Percentiles rank a stretch among this genome's conserved stretches.
These are phyloP conservation scores for Bellardia bayeri DNA, from an alignment of 2,888 invertebrate species.

Conservation along the genomic window DNA sequence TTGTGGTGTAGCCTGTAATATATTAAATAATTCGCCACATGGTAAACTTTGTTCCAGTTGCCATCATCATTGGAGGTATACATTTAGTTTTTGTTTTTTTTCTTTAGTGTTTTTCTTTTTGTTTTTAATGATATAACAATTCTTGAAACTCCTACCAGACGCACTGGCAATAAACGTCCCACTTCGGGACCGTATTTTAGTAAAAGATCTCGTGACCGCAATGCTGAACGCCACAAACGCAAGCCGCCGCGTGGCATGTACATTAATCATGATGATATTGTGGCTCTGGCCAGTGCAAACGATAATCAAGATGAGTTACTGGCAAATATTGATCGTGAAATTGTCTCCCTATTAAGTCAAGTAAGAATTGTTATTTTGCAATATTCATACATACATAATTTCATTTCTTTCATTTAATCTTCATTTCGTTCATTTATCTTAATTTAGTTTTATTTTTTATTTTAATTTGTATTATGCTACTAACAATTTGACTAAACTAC, in stretches of 20 bases:
- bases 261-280: conserved; percentile 98
- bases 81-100: conserved; percentile 59
- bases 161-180: conserved; percentile 92
- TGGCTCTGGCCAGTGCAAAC: conserved; percentile 89
- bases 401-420: background rate
- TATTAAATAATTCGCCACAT: conserved; percentile 90
- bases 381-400: conserved; percentile 41
- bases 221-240: conserved; percentile 87
- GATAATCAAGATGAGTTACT: conserved; percentile 89
- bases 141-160: conserved; percentile 85
- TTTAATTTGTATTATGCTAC: background rate
- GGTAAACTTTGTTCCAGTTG: conserved; percentile 93
- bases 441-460: conserved; percentile 37
- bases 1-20: conserved; percentile 91
- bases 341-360: conserved; percentile 97
- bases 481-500: no score
- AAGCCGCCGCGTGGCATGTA: conserved; percentile 98
- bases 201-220: conserved; percentile 82
- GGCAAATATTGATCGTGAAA: conserved; percentile 96
- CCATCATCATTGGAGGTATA: conserved; percentile 93
- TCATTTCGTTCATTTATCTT: conserved; percentile 53
- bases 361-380: conserved; percentile 87
- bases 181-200: conserved; percentile 88
- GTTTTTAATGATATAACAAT: conserved; percentile 30
- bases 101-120: conserved; percentile 36